These are phyloP conservation scores for Tetranychus urticae DNA, from an alignment of 1,140 invertebrate genomes.

Conservation along the genomic window DNA sequence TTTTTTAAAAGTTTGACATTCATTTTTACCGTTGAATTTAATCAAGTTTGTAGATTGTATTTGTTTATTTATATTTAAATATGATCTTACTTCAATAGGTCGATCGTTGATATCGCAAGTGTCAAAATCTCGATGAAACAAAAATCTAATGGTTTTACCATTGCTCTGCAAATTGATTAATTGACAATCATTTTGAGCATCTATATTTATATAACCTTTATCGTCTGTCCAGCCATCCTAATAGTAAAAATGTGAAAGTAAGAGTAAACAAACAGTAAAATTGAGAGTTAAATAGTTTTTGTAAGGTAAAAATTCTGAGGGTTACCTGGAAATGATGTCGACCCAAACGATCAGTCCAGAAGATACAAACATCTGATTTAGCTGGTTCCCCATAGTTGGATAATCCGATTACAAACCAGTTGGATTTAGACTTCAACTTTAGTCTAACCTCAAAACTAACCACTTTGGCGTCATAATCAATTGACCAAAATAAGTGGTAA, in stretches of 20 bases:
- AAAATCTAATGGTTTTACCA: slow-evolving; percentile 34
- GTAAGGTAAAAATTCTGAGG: slow-evolving; percentile 5
- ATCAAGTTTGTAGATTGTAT: too few relatives aligned
- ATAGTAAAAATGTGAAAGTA: not conserved
- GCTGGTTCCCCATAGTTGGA: slow-evolving; percentile 55
- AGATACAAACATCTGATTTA: slow-evolving; percentile 58
- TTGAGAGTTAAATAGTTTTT: not conserved
- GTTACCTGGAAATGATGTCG: slow-evolving; percentile 38
- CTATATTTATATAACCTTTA: slow-evolving; percentile 11
- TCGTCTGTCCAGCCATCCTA: slow-evolving; percentile 14
- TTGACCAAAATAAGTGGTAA: slow-evolving; percentile 14
- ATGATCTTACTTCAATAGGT: slow-evolving; percentile 17
- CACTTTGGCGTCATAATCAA: slow-evolving; percentile 13
- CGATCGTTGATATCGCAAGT: slow-evolving; percentile 84
- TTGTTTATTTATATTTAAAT: not conserved
- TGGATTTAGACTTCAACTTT: slow-evolving; percentile 4
- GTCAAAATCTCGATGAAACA: slow-evolving; percentile 57
- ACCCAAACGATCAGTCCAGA: slow-evolving; percentile 43
- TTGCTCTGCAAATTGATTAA: slow-evolving; percentile 21
- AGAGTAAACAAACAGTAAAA: not conserved
- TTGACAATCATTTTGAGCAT: slow-evolving; percentile 12
- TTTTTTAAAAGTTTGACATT: too few relatives aligned
- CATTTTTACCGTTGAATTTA: too few relatives aligned
- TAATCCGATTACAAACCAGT: slow-evolving; percentile 70
- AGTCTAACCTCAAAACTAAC: slow-evolving; percentile 14